phyloP scores from a whole-genome alignment of 2,113 vertebrate genomes.

The Loxodonta africana region DNA sequence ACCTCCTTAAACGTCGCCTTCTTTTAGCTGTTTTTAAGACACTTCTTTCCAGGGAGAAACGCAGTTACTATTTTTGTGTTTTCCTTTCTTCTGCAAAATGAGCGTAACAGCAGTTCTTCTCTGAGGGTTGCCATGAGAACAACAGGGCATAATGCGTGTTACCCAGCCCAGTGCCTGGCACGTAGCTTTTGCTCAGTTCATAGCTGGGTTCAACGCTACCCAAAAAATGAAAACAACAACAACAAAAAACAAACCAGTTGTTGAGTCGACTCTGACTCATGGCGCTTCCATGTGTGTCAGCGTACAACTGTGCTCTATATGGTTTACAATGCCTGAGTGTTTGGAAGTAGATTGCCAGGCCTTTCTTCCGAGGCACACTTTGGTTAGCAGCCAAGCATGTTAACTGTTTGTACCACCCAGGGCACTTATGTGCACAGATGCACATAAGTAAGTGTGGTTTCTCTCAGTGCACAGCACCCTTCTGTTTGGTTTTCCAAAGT shows the following conservation, averaged over 20 bases:
- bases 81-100: neutral
- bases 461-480: neutral
- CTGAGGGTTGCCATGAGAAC: neutral
- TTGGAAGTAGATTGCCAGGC: neutral
- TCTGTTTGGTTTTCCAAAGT: neutral
- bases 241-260: neutral
- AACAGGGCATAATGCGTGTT: accelerated
- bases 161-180: neutral
- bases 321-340: neutral
- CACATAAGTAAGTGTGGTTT: neutral
- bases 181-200: accelerated
- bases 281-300: neutral
- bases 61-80: conserved; percentile 29
- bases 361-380: neutral
- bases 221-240: no score
- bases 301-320: neutral
- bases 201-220: neutral
- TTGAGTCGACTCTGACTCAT: neutral
- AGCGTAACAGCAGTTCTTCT: neutral
- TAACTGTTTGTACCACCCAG: neutral
- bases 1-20: neutral
- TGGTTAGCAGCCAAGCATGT: neutral
- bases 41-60: neutral
- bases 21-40: neutral
- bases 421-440: neutral